These are phyloP conservation scores for Ommatoiulus sabulosus DNA, from an alignment of 2,888 invertebrate genomes.

Conservation along the genomic window DNA sequence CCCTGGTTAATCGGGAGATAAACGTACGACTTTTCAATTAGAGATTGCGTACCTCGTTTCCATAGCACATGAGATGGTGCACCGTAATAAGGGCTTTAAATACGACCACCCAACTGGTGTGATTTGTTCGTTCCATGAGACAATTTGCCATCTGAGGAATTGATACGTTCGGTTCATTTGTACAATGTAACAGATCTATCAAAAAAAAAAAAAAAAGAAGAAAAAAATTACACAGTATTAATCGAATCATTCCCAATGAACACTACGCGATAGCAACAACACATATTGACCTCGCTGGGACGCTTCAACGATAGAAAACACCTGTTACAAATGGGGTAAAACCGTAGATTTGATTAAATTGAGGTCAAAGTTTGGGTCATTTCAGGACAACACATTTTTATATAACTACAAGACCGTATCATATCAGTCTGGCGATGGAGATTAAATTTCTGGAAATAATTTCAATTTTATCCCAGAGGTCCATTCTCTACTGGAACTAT, in stretches of 20 bases:
- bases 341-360: too few species aligned
- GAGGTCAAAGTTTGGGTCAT: too few species aligned
- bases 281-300: too few species aligned
- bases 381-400: too few species aligned
- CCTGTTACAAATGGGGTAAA: background rate
- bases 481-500: too few species aligned
- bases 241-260: background rate
- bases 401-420: too few species aligned
- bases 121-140: slow-evolving; percentile 97
- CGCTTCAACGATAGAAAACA: background rate
- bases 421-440: too few species aligned
- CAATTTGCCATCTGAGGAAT: slow-evolving; percentile 99
- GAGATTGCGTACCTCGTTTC: slow-evolving; percentile 86
- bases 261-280: too few species aligned
- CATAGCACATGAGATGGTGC: slow-evolving; percentile 99
- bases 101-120: slow-evolving; percentile 98
- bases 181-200: slow-evolving; percentile 98
- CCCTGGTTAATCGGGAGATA: background rate
- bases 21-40: slow-evolving; percentile 62
- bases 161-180: slow-evolving; percentile 99
- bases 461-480: too few species aligned
- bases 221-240: background rate
- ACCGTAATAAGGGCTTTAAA: slow-evolving; percentile 98
- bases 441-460: too few species aligned
- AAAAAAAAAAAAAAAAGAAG: slow-evolving; percentile 64